These are phyloP conservation scores for Urocyon cinereoargenteus DNA, from an alignment of 2,797 vertebrate species.

Conservation along the genomic window DNA sequence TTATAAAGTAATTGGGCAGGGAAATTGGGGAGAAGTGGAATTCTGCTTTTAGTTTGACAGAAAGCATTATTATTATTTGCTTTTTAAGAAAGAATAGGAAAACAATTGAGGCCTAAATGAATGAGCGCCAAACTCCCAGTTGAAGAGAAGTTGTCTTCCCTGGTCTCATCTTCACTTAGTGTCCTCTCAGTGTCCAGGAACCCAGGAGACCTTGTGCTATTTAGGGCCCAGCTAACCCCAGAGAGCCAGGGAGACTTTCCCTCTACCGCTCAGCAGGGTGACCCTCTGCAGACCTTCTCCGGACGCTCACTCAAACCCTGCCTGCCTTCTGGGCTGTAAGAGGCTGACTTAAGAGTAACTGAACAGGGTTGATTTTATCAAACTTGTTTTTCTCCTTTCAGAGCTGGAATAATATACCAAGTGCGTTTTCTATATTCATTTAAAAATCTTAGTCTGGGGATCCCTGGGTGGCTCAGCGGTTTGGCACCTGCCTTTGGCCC, in stretches of 20 bases:
- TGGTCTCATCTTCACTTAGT: background rate
- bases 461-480: no score
- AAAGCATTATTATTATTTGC: background rate
- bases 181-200: background rate
- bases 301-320: background rate
- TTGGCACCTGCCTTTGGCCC: no score
- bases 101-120: background rate
- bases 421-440: background rate
- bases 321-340: background rate
- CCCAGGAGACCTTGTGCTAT: background rate
- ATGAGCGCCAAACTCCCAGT: background rate
- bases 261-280: background rate
- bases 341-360: background rate
- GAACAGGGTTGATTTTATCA: background rate
- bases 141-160: background rate
- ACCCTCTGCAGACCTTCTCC: background rate
- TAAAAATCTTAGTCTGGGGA: background rate
- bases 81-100: background rate
- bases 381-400: background rate
- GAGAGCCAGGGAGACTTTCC: background rate
- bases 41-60: background rate
- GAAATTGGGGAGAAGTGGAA: background rate
- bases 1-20: slow-evolving; percentile 16
- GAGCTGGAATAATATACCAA: background rate
- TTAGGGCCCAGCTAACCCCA: background rate